These are phyloP conservation scores for Odobenus rosmarus DNA, from an alignment of 2,113 vertebrate genomes.

Conservation along the genomic window DNA sequence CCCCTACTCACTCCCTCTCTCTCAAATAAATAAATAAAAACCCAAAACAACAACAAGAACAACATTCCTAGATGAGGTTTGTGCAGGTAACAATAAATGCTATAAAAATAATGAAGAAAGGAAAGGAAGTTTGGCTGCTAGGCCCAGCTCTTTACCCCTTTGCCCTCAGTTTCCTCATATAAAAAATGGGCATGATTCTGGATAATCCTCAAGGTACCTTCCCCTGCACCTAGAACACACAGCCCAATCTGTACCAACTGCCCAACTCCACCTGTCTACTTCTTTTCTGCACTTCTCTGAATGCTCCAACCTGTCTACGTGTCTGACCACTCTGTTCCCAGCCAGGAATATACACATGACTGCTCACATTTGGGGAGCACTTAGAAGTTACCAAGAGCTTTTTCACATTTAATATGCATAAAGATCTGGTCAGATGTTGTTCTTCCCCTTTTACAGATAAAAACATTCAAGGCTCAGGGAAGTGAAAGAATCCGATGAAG, in stretches of 20 bases:
- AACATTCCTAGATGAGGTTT: not conserved
- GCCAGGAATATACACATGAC: not conserved
- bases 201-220: not conserved
- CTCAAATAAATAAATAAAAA: not conserved
- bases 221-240: not conserved
- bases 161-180: not conserved
- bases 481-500: not conserved
- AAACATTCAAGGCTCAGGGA: not conserved
- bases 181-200: not conserved
- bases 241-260: rapidly evolving
- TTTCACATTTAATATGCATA: not conserved
- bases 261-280: not conserved
- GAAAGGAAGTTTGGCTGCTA: not conserved
- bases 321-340: not conserved
- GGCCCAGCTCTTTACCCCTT: rapidly evolving
- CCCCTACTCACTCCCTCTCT: not conserved
- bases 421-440: not conserved
- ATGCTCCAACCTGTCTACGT: rapidly evolving
- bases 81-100: not conserved
- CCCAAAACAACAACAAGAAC: not conserved
- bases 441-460: not conserved
- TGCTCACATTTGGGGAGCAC: rapidly evolving
- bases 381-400: not conserved
- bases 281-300: not conserved
- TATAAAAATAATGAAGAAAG: not conserved